Conservation (phyloP, 1,140 invertebrate species). For the Dryas iulia region DNA sequence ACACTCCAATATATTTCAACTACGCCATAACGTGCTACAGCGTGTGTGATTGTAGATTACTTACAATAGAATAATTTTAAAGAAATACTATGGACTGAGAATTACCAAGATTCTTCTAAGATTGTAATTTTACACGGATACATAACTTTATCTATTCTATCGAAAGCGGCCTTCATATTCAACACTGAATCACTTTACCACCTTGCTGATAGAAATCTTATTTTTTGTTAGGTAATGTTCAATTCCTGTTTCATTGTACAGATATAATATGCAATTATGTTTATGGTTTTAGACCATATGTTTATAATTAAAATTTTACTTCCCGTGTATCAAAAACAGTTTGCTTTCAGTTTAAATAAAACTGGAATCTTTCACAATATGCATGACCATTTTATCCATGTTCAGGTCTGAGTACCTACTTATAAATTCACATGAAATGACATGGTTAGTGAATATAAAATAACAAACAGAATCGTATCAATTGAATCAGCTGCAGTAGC, state of each 20-base stretch:
- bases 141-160: conserved; percentile 36
- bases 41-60: background rate
- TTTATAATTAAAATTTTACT: background rate
- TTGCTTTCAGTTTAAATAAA: background rate
- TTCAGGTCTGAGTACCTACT: background rate
- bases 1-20: too few relatives aligned
- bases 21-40: too few relatives aligned
- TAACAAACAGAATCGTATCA: conserved; percentile 22
- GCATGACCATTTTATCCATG: background rate
- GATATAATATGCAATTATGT: conserved; percentile 44
- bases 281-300: conserved; percentile 22
- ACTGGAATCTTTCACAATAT: background rate
- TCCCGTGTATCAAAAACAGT: background rate
- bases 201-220: conserved; percentile 56
- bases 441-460: background rate
- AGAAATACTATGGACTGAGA: background rate
- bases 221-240: conserved; percentile 41
- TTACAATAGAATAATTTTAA: background rate
- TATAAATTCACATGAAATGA: background rate
- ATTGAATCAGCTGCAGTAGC: conserved; percentile 35
- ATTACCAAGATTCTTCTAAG: background rate
- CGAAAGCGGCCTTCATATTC: conserved; percentile 55
- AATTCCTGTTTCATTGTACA: conserved; percentile 47
- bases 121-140: conserved; percentile 18
- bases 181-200: conserved; percentile 49